Base-by-base conservation (phyloP, 2,888 invertebrate species). In the Actias luna region DNA sequence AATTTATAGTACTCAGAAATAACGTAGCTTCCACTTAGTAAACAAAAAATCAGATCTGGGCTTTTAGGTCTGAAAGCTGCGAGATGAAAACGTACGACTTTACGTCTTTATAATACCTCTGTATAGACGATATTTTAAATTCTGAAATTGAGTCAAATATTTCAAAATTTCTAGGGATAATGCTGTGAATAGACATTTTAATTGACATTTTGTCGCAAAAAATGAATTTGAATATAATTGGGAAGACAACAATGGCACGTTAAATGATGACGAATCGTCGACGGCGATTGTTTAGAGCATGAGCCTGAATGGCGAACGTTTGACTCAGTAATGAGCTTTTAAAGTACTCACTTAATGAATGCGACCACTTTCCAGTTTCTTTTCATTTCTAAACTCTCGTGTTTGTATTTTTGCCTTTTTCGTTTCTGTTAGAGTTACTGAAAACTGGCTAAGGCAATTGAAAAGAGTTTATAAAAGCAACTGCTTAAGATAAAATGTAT, bases 261-360 rank as follows among this genome's bases (percentile, higher is more conserved):
- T 82, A 83, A 85, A 86, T 85, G 81, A 83, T 79, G 80, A 79
- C 75, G 78, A 77, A 82, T 83, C 78, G 81, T 77, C 75, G 74
- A 70, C 79, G 64, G 66, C 72, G 78, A 84, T 84, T 85, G 84
- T 87, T 82, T 82, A 84, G 84, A 78, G 78, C 72, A 75, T 77
- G 81, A 77, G 78, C 72, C 75, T 87, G 85, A 88, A 88, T 87
- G 74, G 84, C 72, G 76, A 72, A 74, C 83, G 78, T 84, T 84
- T 76, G 80, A 77, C 70, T 75, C 78, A 80, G 82, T 87, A 86
- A 89, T 84, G 86, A 87, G 84, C 82, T 82, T 78, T 79, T 83
- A 69, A 71, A 80, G 76, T 70, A 65, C 64, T 62, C 75, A 76
- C 77, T 78, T 85, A 87, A 87, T 87, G 83, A 85, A 72, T 74